Conservation (phyloP, 2,797 vertebrate species). For the Acipenser oxyrinchus region DNA sequence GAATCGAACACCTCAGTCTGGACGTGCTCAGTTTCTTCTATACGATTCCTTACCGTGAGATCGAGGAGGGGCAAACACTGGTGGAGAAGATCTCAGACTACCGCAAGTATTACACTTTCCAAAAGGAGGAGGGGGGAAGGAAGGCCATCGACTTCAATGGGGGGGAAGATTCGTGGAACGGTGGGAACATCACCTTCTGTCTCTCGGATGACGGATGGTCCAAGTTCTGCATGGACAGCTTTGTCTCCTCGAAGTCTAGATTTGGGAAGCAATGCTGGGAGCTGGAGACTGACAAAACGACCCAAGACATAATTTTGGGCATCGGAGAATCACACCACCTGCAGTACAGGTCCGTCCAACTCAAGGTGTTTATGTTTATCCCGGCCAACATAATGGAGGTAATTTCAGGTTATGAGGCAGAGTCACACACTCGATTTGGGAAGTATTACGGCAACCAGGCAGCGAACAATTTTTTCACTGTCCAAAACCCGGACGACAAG, state of each 20-base stretch:
- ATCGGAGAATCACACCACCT: constrained; percentile 33
- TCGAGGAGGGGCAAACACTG: constrained; percentile 26
- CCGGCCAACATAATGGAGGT: constrained; percentile 22
- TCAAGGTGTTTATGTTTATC: constrained; percentile 12
- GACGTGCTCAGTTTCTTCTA: constrained; percentile 19
- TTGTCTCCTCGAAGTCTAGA: constrained; percentile 26
- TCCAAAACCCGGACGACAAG: constrained; percentile 22
- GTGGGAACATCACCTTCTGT: constrained; percentile 31
- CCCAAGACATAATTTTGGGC: constrained; percentile 37
- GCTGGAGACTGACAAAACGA: constrained; percentile 18
- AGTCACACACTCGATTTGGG: constrained; percentile 25
- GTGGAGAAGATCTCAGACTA: constrained; percentile 35
- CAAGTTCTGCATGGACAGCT: constrained; percentile 31
- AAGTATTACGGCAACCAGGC: constrained; percentile 33
- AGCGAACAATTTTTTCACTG: constrained; percentile 36
- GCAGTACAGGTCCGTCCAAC: constrained; percentile 1
- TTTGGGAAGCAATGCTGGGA: constrained; percentile 7
- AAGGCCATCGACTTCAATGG: constrained; percentile 27
- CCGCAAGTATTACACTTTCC: constrained; percentile 25
- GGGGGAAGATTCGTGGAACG: constrained; percentile 31
- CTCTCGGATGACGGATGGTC: constrained; percentile 31
- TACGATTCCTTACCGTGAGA: constrained; percentile 26
- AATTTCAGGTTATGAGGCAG: constrained; percentile 8
- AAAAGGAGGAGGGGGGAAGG: neutral
- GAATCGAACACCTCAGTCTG: fast-evolving